Conservation (phyloP, 2,797 vertebrate genomes). For the Melanotaenia pygmaea region DNA sequence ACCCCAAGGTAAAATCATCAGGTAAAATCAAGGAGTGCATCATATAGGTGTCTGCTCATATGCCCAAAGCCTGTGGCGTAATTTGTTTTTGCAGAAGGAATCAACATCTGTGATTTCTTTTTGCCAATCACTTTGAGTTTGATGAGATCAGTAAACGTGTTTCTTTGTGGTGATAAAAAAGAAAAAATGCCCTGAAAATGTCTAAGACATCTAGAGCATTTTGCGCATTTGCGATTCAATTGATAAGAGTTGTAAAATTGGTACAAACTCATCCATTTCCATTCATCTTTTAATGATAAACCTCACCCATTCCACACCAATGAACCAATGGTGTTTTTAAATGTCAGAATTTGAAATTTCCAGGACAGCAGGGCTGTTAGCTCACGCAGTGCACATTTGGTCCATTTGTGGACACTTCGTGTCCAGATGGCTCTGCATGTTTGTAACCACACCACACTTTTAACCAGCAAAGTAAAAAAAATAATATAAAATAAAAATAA, state of each 20-base stretch:
- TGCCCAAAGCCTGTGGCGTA: neutral
- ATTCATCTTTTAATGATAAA: neutral
- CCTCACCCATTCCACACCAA: neutral
- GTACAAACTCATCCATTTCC: neutral
- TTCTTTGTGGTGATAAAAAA: neutral
- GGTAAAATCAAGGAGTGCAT: no score
- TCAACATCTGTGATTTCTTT: slow-evolving; percentile 5
- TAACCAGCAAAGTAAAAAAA: slow-evolving; percentile 21
- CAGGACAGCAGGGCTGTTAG: slow-evolving; percentile 23
- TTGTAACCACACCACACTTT: slow-evolving; percentile 19
- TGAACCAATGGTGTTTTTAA: neutral
- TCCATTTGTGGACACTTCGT: slow-evolving; percentile 43
- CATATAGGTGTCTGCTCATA: neutral
- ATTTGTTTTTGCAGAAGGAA: slow-evolving; percentile 14
- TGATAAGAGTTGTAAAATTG: neutral
- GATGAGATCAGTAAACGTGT: neutral
- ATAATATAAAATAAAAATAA: no score
- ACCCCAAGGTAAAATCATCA: neutral
- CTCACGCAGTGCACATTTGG: slow-evolving; percentile 55
- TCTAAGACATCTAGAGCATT: neutral
- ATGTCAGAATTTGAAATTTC: slow-evolving; percentile 2
- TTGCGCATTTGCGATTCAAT: slow-evolving; percentile 28
- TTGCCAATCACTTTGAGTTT: slow-evolving; percentile 15
- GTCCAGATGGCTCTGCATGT: slow-evolving; percentile 50
- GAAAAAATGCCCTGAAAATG: neutral